Base-by-base conservation (phyloP, 2,888 invertebrate species). In the Cantharis rufa region DNA sequence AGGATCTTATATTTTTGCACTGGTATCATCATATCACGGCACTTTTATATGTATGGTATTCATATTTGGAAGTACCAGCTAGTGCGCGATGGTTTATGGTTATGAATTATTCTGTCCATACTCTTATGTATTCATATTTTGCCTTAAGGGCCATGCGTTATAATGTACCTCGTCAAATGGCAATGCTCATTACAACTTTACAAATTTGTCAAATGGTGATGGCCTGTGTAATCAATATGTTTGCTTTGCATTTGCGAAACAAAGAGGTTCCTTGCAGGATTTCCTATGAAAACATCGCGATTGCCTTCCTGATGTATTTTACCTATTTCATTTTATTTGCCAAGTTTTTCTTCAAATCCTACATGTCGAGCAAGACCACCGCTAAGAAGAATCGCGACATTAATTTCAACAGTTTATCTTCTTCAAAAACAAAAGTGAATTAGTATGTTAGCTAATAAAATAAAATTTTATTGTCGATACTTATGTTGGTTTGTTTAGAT, bases 11-110 rank as follows among this genome's bases (percentile, higher is more conserved):
- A 87, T 98, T 98, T 90, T 92, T 98, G 72, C 96, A 98, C 88
- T 98, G 98, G 98, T 98, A 98, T 88, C 98, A 98, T 87, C 98
- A 98, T 90, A 96, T 97, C 86, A 97, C 97, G 28, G 98, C 98
- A 72, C 91, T 98, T 79, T 92, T 98, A 72, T 98, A 97, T 90
- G 95, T 96, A 15, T 98, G 98, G 97, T 97, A 95, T 90, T 95
- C 95, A 10, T 96, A 96, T 89, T 94, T 95, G 70, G 96, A 96
- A 88, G 95, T 95, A 89, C 95, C 96, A 74, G 93, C 96, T 10
- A 95, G 96, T 64, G 96, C 96, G 71, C 92, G 97, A 82, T 97
- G 97, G 97, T 97, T 96, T 89, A 94, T 97, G 85, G 95, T 96
- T 75, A 96, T 97, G 96, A 97, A 97, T 89, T 97, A 96, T 86